A percentile compares a stretch with the other conserved stretches of the same genome.
phyloP scores from a whole-genome alignment of 1,140 invertebrate species.

The Hyposmocoma kahamanoa region DNA sequence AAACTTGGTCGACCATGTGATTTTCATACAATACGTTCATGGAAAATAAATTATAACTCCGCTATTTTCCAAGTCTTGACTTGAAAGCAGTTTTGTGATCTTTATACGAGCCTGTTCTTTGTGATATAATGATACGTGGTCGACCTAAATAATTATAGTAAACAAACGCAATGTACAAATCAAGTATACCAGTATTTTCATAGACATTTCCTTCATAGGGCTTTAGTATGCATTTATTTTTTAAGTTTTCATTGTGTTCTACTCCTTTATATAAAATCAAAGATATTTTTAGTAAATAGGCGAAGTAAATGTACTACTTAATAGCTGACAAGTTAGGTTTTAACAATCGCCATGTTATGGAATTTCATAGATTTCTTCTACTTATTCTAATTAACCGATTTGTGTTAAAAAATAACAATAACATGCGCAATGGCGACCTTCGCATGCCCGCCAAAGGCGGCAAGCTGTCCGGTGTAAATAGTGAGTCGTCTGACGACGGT shows the following conservation, averaged over 20 bases:
- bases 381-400: too few species aligned
- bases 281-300: not conserved
- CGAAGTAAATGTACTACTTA: not conserved
- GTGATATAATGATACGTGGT: not conserved
- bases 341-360: too few species aligned
- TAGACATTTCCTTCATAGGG: constrained; percentile 21
- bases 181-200: constrained; percentile 23
- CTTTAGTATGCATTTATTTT: constrained; percentile 24
- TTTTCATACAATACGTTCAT: not conserved
- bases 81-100: not conserved
- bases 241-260: not conserved
- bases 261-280: not conserved
- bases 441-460: too few species aligned
- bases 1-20: not conserved
- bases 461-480: too few species aligned
- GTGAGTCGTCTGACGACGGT: too few species aligned
- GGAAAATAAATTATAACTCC: not conserved
- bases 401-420: not conserved
- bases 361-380: too few species aligned
- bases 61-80: not conserved
- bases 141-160: not conserved
- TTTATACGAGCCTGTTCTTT: not conserved
- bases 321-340: too few species aligned
- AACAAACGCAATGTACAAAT: constrained; percentile 14
- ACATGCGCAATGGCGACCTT: not conserved